phyloP scores from a whole-genome alignment of 2,797 vertebrate species.

The Leuciscus waleckii region DNA sequence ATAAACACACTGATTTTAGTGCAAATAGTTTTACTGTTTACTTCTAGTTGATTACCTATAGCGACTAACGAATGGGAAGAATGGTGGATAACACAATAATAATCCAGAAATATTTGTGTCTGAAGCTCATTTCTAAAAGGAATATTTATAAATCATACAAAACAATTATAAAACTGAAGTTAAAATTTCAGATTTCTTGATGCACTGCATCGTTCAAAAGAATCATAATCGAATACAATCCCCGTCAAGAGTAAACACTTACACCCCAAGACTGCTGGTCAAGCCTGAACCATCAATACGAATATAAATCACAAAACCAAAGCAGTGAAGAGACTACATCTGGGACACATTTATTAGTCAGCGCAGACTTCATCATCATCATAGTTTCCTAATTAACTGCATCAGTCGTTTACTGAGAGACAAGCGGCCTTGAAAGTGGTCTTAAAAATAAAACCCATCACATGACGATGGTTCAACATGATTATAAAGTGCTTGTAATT shows the following conservation, averaged over 20 bases:
- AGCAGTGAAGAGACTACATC: constrained; percentile 12
- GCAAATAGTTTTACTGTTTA: neutral
- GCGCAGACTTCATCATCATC: constrained; percentile 44
- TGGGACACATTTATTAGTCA: constrained; percentile 27
- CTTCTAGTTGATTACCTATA: neutral
- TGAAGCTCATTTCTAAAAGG: neutral
- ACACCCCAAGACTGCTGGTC: constrained; percentile 22
- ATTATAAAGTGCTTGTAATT: constrained; percentile 6
- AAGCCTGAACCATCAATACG: constrained; percentile 31
- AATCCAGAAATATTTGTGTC: neutral
- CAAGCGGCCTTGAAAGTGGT: neutral
- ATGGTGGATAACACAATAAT: neutral
- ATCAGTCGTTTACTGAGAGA: constrained; percentile 17
- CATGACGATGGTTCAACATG: neutral
- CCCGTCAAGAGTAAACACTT: neutral
- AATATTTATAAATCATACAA: neutral
- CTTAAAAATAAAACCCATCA: neutral
- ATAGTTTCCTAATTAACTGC: constrained; percentile 26
- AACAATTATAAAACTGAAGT: neutral
- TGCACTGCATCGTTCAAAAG: neutral
- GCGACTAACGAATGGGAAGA: neutral
- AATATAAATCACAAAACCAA: constrained; percentile 36
- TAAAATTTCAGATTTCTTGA: neutral
- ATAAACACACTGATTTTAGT: neutral
- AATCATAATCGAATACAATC: neutral